These are phyloP conservation scores for Sus scrofa DNA, from an alignment of 2,113 vertebrate genomes.

Conservation along the genomic window T2T-Sscrofa CM000814.6:139196001-139196500, in stretches of 20 bases:
- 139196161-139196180: fast-evolving
- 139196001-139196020: neutral
- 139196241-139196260: fast-evolving
- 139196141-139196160: neutral
- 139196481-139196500: neutral
- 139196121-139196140: neutral
- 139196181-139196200: fast-evolving
- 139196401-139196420: neutral
- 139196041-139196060: neutral
- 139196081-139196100: neutral
- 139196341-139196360: neutral
- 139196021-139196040: neutral
- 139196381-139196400: neutral
- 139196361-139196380: neutral
- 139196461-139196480: neutral
- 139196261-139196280: neutral
- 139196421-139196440: neutral
- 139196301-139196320: neutral
- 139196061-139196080: neutral
- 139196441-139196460: neutral
- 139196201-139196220: neutral
- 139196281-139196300: neutral
- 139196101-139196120: neutral
- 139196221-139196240: no score
- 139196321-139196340: neutral